Evolutionary conservation across 2,113 vertebrate genomes (phyloP), one percentile per base, ranked within the genome.

Genomic region (Hystrix brachyura): DNA sequence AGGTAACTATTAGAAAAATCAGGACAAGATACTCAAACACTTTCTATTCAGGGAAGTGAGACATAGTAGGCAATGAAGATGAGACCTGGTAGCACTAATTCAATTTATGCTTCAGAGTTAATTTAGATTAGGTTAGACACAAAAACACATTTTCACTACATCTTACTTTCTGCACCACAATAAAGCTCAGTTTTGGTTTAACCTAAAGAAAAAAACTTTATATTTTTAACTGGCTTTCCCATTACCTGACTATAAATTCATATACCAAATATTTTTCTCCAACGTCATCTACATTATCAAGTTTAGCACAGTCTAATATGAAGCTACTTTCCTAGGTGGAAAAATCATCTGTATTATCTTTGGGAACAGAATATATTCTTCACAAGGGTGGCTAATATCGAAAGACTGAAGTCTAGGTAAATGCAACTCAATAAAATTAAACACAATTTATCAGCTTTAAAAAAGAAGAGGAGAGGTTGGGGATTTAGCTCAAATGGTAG

Each of bases 31-130:
- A 94, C 57, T 94, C 92, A 67, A 94, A 97, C 84, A 97, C 94
- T 48, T 96, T 95, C 97, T 96, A 94, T 85, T 97, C 95, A 64
- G 34, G 90, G 71, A 94, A 93, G 91, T 93, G 90, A 84, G 91
- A 94, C 92, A 97, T 57, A 96, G 90, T 34, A 53, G 96, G 94
- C 27, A 97, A 74, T 83, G 86, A 0, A 0, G 0, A 0, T 78
- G 90, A 95, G 57, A 92, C 87, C 13, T 0, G 48, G 64, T 64
- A 32, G 59, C n/a, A 21, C 69, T 8, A 51, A 97, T 79, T 91
- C 69, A 93, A 94, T 80, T 91, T 65, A 91, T 76, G 57, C 67
- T 95, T 95, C 67, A 19, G 29, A 91, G 76, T 78, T 55, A 93
- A 94, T 93, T 96, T 97, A 94, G 83, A 87, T 80, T 82, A 78